phyloP scores from a whole-genome alignment of 1,140 invertebrate species.

The Drosophila baimaii region DNA sequence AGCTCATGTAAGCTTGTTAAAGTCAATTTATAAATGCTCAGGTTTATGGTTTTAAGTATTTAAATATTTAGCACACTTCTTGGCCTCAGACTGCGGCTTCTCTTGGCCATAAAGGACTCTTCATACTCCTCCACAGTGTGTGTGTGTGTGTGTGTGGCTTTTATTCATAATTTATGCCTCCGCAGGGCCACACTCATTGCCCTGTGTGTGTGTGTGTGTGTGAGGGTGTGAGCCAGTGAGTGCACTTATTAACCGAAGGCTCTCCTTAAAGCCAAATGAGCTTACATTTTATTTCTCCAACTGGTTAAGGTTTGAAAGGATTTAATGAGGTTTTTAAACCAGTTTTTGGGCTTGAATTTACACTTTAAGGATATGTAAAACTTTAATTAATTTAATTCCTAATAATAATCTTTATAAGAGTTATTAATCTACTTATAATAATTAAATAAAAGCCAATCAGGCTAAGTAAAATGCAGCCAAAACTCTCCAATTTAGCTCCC shows the following conservation, averaged over 20 bases:
- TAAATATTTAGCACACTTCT: slow-evolving; percentile 80
- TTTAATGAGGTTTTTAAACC: not conserved
- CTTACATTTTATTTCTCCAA: not conserved
- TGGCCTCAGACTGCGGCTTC: slow-evolving; percentile 43
- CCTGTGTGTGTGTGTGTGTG: not conserved
- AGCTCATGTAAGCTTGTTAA: slow-evolving; percentile 33
- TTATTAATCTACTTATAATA: not conserved
- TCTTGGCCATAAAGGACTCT: slow-evolving; percentile 26
- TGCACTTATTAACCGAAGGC: slow-evolving; percentile 36
- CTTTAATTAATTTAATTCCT: not conserved
- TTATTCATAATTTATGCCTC: slow-evolving; percentile 73
- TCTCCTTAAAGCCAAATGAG: slow-evolving; percentile 26
- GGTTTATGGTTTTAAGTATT: slow-evolving; percentile 77
- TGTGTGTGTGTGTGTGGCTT: slow-evolving; percentile 55
- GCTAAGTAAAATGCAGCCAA: slow-evolving; percentile 30
- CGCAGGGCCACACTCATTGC: slow-evolving; percentile 57
- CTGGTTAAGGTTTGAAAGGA: not conserved
- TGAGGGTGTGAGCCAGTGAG: slow-evolving; percentile 20
- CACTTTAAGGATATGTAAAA: not conserved
- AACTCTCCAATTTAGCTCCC: not conserved
- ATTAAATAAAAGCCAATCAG: slow-evolving; percentile 50
- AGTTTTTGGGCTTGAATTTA: too few species aligned
- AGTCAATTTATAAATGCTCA: slow-evolving; percentile 79
- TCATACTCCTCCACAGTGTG: not conserved
- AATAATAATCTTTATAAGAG: not conserved